These are phyloP conservation scores for Himalopsyche tibetana DNA, from an alignment of 2,888 invertebrate genomes.

Conservation along the genomic window DNA sequence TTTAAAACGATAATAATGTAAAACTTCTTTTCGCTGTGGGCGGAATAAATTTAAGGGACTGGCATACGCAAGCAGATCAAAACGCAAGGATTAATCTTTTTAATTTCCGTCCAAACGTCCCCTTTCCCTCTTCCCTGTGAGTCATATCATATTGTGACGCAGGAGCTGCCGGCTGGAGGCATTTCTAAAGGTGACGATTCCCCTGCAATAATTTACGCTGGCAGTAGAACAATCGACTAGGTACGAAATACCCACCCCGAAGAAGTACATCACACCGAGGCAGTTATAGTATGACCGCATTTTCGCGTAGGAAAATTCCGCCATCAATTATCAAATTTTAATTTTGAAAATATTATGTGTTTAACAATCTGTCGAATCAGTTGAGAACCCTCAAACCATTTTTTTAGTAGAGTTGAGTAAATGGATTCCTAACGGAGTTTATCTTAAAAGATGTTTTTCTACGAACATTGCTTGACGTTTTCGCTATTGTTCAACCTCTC, in stretches of 20 bases:
- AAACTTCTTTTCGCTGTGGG: constrained; percentile 8
- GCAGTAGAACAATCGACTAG: constrained; percentile 7
- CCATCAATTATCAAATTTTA: neutral
- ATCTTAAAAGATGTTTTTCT: too few relatives aligned
- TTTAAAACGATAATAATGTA: constrained; percentile 24
- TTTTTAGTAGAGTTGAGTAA: too few relatives aligned
- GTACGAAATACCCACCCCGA: constrained; percentile 4
- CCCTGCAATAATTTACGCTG: constrained; percentile 27
- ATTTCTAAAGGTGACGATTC: constrained; percentile 26
- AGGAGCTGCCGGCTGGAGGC: neutral
- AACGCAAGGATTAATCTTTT: constrained; percentile 34
- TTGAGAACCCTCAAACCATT: too few relatives aligned
- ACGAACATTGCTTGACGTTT: too few relatives aligned
- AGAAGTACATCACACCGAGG: neutral
- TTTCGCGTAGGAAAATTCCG: neutral
- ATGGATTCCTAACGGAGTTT: too few relatives aligned
- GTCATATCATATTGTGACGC: constrained; percentile 26
- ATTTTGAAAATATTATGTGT: too few relatives aligned
- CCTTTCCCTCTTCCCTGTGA: neutral
- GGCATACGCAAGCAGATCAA: constrained; percentile 34
- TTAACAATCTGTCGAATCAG: too few relatives aligned
- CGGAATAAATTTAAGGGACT: neutral
- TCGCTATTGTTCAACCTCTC: too few relatives aligned
- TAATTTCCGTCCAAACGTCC: constrained; percentile 22
- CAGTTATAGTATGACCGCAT: neutral